These are phyloP conservation scores for Paramuricea clavata DNA, from an alignment of 92 coral and sea anemone genomes.

Conservation along the genomic window DNA sequence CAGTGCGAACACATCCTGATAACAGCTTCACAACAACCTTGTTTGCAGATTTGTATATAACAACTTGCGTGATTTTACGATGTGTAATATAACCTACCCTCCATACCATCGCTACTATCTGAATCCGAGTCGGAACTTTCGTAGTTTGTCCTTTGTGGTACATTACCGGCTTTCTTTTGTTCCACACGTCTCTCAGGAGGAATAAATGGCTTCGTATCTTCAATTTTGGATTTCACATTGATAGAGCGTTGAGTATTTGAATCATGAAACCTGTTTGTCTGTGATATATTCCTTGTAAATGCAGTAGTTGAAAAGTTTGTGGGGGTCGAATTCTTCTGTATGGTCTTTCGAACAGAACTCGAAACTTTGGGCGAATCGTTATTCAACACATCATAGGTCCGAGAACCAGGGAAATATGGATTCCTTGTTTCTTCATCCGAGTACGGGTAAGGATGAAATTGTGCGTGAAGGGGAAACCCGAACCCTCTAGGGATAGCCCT, in stretches of 20 bases:
- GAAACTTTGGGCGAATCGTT: neutral
- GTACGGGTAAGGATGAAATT: neutral
- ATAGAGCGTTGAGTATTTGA: neutral
- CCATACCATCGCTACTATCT: neutral
- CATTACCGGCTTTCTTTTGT: neutral
- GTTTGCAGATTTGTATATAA: neutral
- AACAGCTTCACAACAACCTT: too few relatives aligned
- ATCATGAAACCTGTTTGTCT: neutral
- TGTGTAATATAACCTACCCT: neutral
- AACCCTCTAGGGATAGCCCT: neutral
- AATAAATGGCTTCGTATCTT: neutral
- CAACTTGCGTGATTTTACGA: too few relatives aligned
- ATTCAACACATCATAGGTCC: neutral
- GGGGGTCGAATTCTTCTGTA: neutral
- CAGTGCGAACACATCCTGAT: too few relatives aligned
- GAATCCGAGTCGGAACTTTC: slow-evolving; percentile 5
- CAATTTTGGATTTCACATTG: neutral
- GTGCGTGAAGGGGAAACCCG: slow-evolving; percentile 14
- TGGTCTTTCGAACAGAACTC: neutral
- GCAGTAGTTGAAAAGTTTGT: too few relatives aligned
- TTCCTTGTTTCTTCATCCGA: neutral
- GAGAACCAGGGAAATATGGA: neutral
- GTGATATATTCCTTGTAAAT: neutral
- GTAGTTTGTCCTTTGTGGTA: neutral
- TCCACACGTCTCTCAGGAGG: too few relatives aligned